Evolutionary conservation across 2,888 invertebrate genomes (phyloP), one percentile per base, ranked within the genome.

Genomic region (Physocephala rufipes): DNA sequence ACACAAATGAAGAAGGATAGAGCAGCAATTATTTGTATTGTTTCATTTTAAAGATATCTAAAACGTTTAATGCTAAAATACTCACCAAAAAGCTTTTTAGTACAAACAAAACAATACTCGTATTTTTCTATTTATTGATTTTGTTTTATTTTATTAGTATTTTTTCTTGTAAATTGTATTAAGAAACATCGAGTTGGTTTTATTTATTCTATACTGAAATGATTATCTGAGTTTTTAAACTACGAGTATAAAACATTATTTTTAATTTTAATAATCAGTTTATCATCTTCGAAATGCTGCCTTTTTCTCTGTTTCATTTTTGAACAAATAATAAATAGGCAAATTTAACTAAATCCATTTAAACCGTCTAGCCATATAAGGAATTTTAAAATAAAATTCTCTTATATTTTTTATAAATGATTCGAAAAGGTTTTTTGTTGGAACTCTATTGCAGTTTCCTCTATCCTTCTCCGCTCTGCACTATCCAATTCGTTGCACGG

Each of bases 1-100:
- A 79, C 81, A 78, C 80, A 84, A 86, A 85, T 88, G 88, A 89
- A 90, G 89, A 89, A 90, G 90, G 89, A 90, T 90, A 89, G 90
- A 90, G 89, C 82, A 71, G 62, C 67, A 83, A 26, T 74, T 59
- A 43, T 63, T 71, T 66, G 67, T 71, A 72, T 75, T 75, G 72
- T 73, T 71, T 68, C 15, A 65, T n/a, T 70, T 72, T 19, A n/a
- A 59, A 19, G 45, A 71, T 65, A 24, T 61, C 59, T 73, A 36
- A 72, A 63, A 65, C 67, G 72, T 72, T 73, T 66, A 66, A 59
- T 36, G 19, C 36, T 66, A 28, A 65, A 66, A 71, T 71, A 71
- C 71, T 71, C 71, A 71, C 71, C 71, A n/a, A 19, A n/a, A 21
- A 45, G 47, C n/a, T 16, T 9, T 47, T n/a, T 26, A 58, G 28